Base-by-base conservation (phyloP, 2,888 invertebrate species). In the Tineola bisselliella region DNA sequence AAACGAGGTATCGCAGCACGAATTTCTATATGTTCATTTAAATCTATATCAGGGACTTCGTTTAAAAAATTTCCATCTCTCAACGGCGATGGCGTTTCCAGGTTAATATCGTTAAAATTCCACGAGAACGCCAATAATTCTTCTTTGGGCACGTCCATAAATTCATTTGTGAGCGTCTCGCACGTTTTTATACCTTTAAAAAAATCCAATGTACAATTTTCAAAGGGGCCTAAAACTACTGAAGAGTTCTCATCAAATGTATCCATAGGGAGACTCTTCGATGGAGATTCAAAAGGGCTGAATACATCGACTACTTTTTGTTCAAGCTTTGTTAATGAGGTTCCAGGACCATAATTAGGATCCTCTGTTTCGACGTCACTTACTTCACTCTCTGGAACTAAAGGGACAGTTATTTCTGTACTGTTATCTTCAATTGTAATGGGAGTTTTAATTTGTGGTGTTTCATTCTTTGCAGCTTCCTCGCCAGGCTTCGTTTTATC, bases 151-250 rank as follows among this genome's bases (percentile, higher is more conserved):
- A 84, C 64, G 44, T 87, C 87, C 0, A 76, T 72, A 18, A 66
- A 65, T 3, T 62, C 64, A 38, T 79, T 69, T 48, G 88, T 71
- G 30, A 62, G 62, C 15, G 59, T 84, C 0, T 67, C 67, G n/a
- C 63, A 61, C 0, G 88, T 80, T 72, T 89, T 89, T 0, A 82
- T 67, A 0, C 83, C 86, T 67, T 84, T 88, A 68, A 82, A 88
- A 38, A 84, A 73, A 62, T 89, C 89, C 43, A 88, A 70, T 0
- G 87, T 79, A 66, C 86, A 88, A 66, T 89, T 89, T 65, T 89
- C 89, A 65, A 89, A 89, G 0, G 90, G 87, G 1, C 90, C 90
- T 44, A 90, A 66, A 11, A 90, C 88, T 5, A 90, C 89, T n/a
- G 87, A 87, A 62, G 87, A 84, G 68, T 87, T 82, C 68, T 84